These are phyloP conservation scores for Sebastes oblongus DNA, from an alignment of 2,797 vertebrate species.

Conservation along the genomic window DNA sequence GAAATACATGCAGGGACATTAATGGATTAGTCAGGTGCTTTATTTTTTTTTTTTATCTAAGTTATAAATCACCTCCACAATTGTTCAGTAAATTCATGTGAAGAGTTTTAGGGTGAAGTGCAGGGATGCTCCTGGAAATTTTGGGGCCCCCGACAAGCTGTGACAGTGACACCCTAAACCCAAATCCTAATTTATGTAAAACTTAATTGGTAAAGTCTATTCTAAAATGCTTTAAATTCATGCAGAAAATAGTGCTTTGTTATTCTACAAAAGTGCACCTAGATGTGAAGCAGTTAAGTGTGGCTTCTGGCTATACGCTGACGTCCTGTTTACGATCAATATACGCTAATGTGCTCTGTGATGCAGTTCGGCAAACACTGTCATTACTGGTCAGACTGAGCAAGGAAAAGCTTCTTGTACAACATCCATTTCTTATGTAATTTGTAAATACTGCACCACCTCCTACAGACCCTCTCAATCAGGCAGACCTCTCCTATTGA, in stretches of 20 bases:
- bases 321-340: constrained; percentile 36
- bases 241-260: not conserved
- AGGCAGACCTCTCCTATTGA: constrained; percentile 26
- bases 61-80: not conserved
- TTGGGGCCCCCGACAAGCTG: not conserved
- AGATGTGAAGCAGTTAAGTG: constrained; percentile 9
- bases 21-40: not conserved
- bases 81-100: not conserved
- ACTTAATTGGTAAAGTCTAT: not conserved
- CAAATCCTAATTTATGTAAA: not conserved
- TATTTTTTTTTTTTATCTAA: not conserved
- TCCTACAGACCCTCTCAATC: constrained; percentile 60
- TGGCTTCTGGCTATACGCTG: constrained; percentile 4
- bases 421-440: constrained; percentile 65
- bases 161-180: not conserved
- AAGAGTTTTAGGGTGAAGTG: not conserved
- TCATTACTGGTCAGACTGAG: constrained; percentile 5
- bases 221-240: not conserved
- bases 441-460: constrained; percentile 53
- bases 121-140: not conserved
- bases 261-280: not conserved
- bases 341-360: constrained; percentile 5
- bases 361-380: constrained; percentile 33
- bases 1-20: not conserved
- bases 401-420: not conserved